Evolutionary conservation across 2,888 invertebrate genomes (phyloP), one percentile per base, ranked within the genome.

Genomic region (Cylindroiulus punctatus): DNA sequence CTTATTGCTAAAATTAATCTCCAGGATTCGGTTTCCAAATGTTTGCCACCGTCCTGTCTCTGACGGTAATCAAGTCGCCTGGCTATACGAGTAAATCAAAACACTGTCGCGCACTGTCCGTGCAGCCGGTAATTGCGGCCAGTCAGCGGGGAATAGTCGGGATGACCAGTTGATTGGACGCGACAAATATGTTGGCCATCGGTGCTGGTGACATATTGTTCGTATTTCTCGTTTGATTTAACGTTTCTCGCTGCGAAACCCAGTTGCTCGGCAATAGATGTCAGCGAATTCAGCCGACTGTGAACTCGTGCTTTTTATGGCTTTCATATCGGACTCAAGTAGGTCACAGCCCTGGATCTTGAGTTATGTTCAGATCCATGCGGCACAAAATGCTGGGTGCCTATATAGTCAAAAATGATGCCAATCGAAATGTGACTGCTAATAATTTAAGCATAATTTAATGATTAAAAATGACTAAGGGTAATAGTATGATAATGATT

Each of bases 1-100:
- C 57, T 57, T 57, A 57, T 57, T 57, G 57, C 57, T 57, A 57
- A 57, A 57, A 57, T 57, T 57, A 57, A 57, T 57, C 57, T 57
- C n/a, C 57, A 57, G 57, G 57, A 57, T 57, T 57, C 57, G 57
- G 57, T 57, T 57, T 57, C 57, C 57, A n/a, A 5, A 19, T 57
- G 19, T 57, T n/a, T 57, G 19, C 57, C 57, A 57, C n/a, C 57
- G 57, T 57, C n/a, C 57, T 57, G 57, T 57, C 57, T 57, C n/a
- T 19, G 57, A 57, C 57, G 14, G 57, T 57, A 57, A 57, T 57
- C 57, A 57, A 57, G 57, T 57, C 57, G n/a, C 57, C 57, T 19
- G 17, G 57, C 57, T 57, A 57, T 57, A 7, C 57, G 57, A 57
- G 57, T 57, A 57, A 57, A 57, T 57, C 57, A 57, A 57, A 57